A percentile compares a stretch with the other conserved stretches of the same genome.
Conservation (phyloP, 2,888 invertebrate species). For the Germaria angustata region DNA sequence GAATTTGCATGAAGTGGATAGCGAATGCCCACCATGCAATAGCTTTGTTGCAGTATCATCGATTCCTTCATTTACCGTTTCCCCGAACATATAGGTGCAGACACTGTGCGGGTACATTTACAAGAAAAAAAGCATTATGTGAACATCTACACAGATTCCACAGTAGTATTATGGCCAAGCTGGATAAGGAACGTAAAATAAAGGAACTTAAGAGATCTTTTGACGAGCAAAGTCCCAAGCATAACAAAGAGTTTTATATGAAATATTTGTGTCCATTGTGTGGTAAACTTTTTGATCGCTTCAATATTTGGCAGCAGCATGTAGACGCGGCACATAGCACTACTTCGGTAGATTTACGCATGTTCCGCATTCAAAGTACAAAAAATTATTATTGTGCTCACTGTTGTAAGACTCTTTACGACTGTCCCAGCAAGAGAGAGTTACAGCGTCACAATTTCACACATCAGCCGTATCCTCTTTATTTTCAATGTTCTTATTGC, state of each 20-base stretch:
- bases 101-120: conserved; percentile 72
- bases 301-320: conserved; percentile 74
- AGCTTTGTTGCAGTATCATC: conserved; percentile 75
- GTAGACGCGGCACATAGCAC: conserved; percentile 72
- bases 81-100: conserved; percentile 74
- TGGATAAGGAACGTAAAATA: conserved; percentile 69
- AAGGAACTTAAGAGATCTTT: conserved; percentile 52
- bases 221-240: conserved; percentile 32
- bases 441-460: conserved; percentile 75
- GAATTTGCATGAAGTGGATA: conserved; percentile 74
- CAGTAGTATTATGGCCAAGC: conserved; percentile 60
- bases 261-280: conserved; percentile 73
- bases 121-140: conserved; percentile 72
- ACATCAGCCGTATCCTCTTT: conserved; percentile 73
- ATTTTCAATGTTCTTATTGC: conserved; percentile 66
- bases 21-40: conserved; percentile 74
- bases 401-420: conserved; percentile 74
- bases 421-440: conserved; percentile 73
- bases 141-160: conserved; percentile 66
- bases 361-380: conserved; percentile 74
- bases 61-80: conserved; percentile 74
- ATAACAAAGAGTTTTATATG: conserved; percentile 67
- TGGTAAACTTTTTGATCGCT: conserved; percentile 73
- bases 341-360: conserved; percentile 72
- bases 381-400: conserved; percentile 73